Conservation (phyloP, 92 coral and sea anemone genomes). For the Zoanthus sociatus region DNA sequence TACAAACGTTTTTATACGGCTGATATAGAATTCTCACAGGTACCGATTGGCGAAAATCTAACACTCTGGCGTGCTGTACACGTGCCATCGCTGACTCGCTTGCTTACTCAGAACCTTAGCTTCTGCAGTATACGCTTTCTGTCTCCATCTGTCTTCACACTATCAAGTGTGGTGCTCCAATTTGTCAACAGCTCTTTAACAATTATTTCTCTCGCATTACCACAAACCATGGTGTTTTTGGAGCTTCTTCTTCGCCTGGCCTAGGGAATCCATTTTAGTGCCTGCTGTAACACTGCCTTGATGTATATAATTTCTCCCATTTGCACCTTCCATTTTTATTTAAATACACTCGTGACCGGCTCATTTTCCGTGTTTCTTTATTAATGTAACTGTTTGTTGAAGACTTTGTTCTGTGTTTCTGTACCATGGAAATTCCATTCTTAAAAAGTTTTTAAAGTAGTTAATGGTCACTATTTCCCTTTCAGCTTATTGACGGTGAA, state of each 20-base stretch:
- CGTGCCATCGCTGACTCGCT: no score
- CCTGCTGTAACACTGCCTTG: not conserved
- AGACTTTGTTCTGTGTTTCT: not conserved
- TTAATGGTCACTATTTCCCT: not conserved
- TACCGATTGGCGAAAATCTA: no score
- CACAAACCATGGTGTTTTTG: not conserved
- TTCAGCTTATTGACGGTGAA: slow-evolving; percentile 96
- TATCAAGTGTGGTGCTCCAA: not conserved
- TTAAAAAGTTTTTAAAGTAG: no score
- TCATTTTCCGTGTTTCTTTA: not conserved
- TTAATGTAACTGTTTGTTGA: not conserved
- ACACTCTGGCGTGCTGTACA: no score
- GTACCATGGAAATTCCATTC: no score
- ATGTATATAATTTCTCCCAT: not conserved
- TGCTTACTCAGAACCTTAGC: no score
- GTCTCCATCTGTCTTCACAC: not conserved
- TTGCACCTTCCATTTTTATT: not conserved
- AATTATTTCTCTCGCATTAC: not conserved
- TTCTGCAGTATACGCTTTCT: no score
- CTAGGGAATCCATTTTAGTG: not conserved
- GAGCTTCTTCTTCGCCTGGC: not conserved
- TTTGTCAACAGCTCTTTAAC: not conserved
- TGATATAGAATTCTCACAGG: no score
- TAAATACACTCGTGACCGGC: not conserved
- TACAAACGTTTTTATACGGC: no score